Evolutionary conservation across 2,888 invertebrate species (phyloP), one percentile per base, ranked within the genome.

Genomic region (Melolontha melolontha): DNA sequence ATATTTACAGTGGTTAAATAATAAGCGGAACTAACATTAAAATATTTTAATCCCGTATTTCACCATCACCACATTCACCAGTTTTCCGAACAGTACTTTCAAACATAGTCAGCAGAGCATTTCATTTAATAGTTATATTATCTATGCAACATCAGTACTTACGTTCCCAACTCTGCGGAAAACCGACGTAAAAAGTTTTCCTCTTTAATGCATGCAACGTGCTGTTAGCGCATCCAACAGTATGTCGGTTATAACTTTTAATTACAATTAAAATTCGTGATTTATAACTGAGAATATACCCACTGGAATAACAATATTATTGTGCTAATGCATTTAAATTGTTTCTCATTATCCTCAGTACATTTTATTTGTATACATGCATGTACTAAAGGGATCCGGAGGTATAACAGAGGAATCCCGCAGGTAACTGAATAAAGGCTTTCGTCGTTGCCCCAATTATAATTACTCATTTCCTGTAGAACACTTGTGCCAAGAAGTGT

Each of bases 321-420:
- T 11, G 41, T 22, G 22, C 57, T 57, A 57, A 57, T 42, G 57
- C 42, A 57, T 57, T 57, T 42, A 57, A 57, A 57, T 42, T 57
- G 42, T 57, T 57, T 57, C 57, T 14, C 57, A 42, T 57, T 57
- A 57, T 42, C 57, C 41, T 42, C 2, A 16, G 17, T 49, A 2
- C 2, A 10, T 41, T 29, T 51, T 29, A 11, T n/a, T 6, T 4
- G 27, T 29, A 51, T 12, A 29, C 29, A 34, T 4, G 29, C 11
- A 51, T 29, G 12, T n/a, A 12, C 49, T 14, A 17, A 49, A 7
- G 34, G 34, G 34, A 34, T 34, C 34, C 10, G 34, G 6, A 5
- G 2, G 49, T 49, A 1, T 17, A 40, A 4, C 54, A 40, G 10
- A 16, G 17, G 8, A 14, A 17, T 49, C 5, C 49, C n/a, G 11